Percentiles rank a stretch among this genome's conserved stretches.
These are phyloP conservation scores for Drosophila elegans DNA, from an alignment of 1,140 invertebrate species.

Conservation along the genomic window DNA sequence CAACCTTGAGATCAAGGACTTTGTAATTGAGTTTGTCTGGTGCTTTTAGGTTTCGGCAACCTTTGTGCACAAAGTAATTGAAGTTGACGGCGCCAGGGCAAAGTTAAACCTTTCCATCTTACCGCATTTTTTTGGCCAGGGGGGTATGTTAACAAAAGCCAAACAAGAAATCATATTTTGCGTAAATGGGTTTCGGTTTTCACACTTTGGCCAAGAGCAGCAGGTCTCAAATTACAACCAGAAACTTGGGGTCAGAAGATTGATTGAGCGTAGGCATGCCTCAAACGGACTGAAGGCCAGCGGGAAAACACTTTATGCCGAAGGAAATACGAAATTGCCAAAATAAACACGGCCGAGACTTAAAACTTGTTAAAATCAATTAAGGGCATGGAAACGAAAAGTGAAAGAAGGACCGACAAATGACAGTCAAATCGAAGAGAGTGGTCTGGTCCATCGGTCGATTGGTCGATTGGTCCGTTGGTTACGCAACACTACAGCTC, in stretches of 20 bases:
- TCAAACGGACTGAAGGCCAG: slow-evolving; percentile 23
- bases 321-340: slow-evolving; percentile 42
- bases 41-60: slow-evolving; percentile 32
- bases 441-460: slow-evolving; percentile 3
- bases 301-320: slow-evolving; percentile 31
- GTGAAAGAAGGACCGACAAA: slow-evolving; percentile 62
- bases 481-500: slow-evolving; percentile 45
- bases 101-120: slow-evolving; percentile 6
- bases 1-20: slow-evolving; percentile 17
- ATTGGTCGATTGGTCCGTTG: not conserved
- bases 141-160: slow-evolving; percentile 46
- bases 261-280: slow-evolving; percentile 48
- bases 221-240: slow-evolving; percentile 31
- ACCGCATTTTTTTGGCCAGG: not conserved
- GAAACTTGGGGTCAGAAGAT: slow-evolving; percentile 57
- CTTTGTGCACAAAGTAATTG: slow-evolving; percentile 32
- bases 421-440: slow-evolving; percentile 46
- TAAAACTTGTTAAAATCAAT: slow-evolving; percentile 71
- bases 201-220: slow-evolving; percentile 46
- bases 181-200: slow-evolving; percentile 64
- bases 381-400: slow-evolving; percentile 57
- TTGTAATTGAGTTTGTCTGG: slow-evolving; percentile 53
- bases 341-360: slow-evolving; percentile 32
- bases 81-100: slow-evolving; percentile 32
- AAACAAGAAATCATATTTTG: slow-evolving; percentile 64